Evolutionary conservation across 2,113 vertebrate genomes (phyloP), one percentile per base, ranked within the genome.

Genomic region (Gadus chalcogrammus): DNA sequence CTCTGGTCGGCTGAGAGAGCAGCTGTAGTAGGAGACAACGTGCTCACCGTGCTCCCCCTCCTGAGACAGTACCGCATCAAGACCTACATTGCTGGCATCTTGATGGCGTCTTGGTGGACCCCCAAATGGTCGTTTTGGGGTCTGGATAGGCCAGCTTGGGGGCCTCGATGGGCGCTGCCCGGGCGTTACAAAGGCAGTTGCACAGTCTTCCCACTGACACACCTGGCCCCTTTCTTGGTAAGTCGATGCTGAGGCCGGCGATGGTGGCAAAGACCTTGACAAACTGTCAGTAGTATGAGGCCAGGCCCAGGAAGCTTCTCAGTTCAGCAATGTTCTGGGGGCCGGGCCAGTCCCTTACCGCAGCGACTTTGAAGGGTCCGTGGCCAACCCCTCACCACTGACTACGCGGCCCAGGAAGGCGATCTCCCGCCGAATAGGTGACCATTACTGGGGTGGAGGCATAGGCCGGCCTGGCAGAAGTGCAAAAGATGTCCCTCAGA

Each of bases 301-400:
- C 28, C 64, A 38, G 61, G 64, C 28, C 28, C 64, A 65, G n/a
- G 64, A 65, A 65, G 65, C 24, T 24, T 24, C 24, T 24, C 24
- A 24, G 24, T 24, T 24, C 24, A 24, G 24, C 24, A 24, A 24
- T 24, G 24, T 24, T 24, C 24, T 24, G 24, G 24, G 24, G 24
- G 24, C 24, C 1, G 24, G 24, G 24, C 24, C 24, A 2, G 24
- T 24, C 24, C 2, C 24, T 24, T 24, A 24, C 24, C 24, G 24
- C 24, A 3, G 24, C 24, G 24, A 42, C 38, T 11, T 42, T 42
- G 1, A 4, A 6, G 1, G 38, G 1, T 42, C 11, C 6, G 38
- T 42, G 11, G 38, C 38, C 1, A 42, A 6, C 5, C 38, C 6
- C 5, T 42, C 6, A 42, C 38, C 38, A 11, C 38, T 42, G 38